Base-by-base conservation (phyloP, 2,797 vertebrate species). In the Hypotaenidia okinawae region DNA sequence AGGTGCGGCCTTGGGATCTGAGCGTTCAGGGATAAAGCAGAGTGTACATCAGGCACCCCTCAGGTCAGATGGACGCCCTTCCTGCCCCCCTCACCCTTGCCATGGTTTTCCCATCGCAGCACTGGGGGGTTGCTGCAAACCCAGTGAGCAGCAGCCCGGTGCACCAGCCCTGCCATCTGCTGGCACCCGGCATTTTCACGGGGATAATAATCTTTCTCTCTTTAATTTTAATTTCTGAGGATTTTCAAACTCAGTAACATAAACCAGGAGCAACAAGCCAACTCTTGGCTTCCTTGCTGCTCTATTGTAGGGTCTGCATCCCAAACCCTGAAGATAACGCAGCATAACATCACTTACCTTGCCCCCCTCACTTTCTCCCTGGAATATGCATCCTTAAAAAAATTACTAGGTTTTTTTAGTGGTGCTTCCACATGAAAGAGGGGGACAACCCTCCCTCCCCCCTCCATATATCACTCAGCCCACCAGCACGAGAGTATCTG, bases 1-100 rank as follows among this genome's bases (percentile, higher is more conserved):
- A 39, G 99, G 99, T 1, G 99, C 97, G 13, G 98, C 98, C 2
- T 98, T 98, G 87, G 99, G 99, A 96, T 98, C 99, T 99, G 93
- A 63, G 91, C 0, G 1, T 32, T 83, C 24, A 30, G 68, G 94
- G 95, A 96, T 28, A 97, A 89, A 97, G 85, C 43, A 84, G 82
- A 97, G 83, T 0, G 19, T 17, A 13, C 1, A 0, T 94, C 32
- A 91, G 77, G 85, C 11, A 37, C 49, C 75, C 47, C 5, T n/a
- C 16, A 23, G 68, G 41, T 37, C 62, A 37, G 33, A 78, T 8
- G 5, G 78, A 69, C 35, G 2, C 23, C 7, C 9, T 17, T 72
- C 45, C 39, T 61, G 54, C 24, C 35, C 30, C 24, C 32, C 12
- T 33, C 9, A 3, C 7, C 64, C 39, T 49, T 7, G 8, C 27